Percentiles rank a stretch among this genome's conserved stretches.
phyloP scores from a whole-genome alignment of 53 echinoderm and acorn worm species.

The Paracentrotus lividus region DNA sequence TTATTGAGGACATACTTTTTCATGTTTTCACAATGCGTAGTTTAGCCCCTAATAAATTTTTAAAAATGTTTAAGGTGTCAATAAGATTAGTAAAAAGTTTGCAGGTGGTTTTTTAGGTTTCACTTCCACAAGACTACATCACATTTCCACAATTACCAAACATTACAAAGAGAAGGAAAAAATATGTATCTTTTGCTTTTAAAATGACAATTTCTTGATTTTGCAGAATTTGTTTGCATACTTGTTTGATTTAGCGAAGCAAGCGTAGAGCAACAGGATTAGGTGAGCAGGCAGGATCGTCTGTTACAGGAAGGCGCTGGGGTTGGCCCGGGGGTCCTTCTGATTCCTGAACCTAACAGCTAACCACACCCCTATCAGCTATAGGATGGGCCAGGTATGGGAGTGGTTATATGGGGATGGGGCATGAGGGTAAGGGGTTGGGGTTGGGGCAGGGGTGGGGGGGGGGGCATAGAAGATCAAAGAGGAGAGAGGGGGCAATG shows the following conservation, averaged over 20 bases:
- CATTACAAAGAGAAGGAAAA: background rate
- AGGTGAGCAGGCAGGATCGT: constrained; percentile 33
- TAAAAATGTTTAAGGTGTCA: no score
- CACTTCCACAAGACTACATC: no score
- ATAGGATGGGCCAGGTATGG: constrained; percentile 46
- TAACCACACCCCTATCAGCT: constrained; percentile 99
- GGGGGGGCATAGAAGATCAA: background rate
- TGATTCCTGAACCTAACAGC: constrained; percentile 98
- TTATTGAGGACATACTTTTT: no score
- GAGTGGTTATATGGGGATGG: background rate
- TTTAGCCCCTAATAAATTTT: no score
- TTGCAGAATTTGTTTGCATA: constrained; percentile 48
- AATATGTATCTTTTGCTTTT: background rate
- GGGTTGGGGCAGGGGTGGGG: background rate
- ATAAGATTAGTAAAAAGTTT: no score
- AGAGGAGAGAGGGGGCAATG: background rate
- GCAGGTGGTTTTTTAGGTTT: no score
- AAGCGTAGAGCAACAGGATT: constrained; percentile 44
- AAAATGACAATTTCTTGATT: background rate
- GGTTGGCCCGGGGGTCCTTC: constrained; percentile 99
- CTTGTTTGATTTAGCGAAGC: constrained; percentile 60
- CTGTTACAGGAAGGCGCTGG: constrained; percentile 96
- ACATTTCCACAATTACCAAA: background rate
- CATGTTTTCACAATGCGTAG: no score
- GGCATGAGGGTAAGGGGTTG: background rate